Evolutionary conservation across 2,888 invertebrate species (phyloP).

Genomic region (Timandra comae): DNA sequence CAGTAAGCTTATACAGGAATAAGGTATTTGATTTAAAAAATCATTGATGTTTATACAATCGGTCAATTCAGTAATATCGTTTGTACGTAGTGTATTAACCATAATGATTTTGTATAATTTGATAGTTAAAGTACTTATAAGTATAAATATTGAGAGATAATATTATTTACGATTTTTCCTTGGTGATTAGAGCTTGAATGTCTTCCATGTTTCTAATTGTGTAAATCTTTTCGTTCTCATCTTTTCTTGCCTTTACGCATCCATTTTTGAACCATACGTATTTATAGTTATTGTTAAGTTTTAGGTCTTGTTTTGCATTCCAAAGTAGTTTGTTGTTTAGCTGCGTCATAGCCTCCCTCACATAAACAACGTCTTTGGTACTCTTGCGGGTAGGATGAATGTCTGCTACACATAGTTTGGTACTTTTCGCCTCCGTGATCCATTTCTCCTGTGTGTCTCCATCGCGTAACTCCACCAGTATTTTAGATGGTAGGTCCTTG

Average conservation of each 20-base stretch:
- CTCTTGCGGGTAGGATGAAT: no score
- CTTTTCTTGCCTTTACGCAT: not conserved
- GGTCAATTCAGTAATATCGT: not conserved
- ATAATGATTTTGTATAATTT: no score
- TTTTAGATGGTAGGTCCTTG: no score
- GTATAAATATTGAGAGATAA: not conserved
- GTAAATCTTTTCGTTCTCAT: not conserved
- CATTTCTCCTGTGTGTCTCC: no score
- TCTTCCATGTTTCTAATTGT: not conserved
- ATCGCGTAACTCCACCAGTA: no score
- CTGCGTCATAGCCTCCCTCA: no score
- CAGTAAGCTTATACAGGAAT: not conserved
- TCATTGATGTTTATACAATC: not conserved
- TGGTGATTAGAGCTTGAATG: not conserved
- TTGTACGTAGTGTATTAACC: not conserved
- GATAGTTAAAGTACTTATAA: not conserved
- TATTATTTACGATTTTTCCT: not conserved
- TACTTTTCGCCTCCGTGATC: no score
- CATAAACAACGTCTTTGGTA: no score
- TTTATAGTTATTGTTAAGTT: not conserved
- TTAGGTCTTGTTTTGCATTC: not conserved
- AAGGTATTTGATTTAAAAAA: not conserved
- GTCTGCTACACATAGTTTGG: no score
- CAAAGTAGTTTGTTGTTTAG: not conserved
- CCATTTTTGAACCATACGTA: not conserved